Evolutionary conservation across 2,797 vertebrate species (phyloP), one percentile per base, ranked within the genome.

Genomic region (Xyrichtys novacula): DNA sequence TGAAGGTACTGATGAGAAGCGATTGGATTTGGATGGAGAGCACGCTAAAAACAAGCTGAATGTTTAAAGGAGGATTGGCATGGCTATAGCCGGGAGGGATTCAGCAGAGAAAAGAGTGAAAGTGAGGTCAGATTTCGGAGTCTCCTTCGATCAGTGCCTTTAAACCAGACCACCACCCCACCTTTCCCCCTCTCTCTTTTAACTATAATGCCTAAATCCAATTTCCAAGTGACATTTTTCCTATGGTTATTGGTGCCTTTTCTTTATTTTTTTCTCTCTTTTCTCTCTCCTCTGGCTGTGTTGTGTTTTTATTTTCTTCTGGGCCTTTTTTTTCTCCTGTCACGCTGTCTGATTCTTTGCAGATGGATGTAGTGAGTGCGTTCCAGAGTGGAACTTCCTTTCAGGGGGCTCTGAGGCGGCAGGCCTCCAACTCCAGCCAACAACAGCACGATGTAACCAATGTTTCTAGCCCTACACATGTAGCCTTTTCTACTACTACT

Each of bases 391-490:
- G 97, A 97, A 96, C 95, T 96, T 97, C 98, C 96, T 98, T 99
- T 97, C 98, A 99, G 98, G 98, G 96, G 95, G 96, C 96, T 95
- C 96, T 98, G 93, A 98, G 98, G 97, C 97, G 98, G 91, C 98
- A 99, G 96, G 96, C 98, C 94, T 99, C 98, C 96, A 98, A 97
- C 97, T 95, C 95, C 97, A 99, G 98, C 97, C 98, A 99, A 94
- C 98, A 98, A 95, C 98, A 99, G 95, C 98, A 98, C 96, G 97
- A 99, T 99, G 98, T 99, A 99, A 99, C 98, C 97, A 97, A 99
- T 98, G 97, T 99, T 98, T 99, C 98, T 99, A 99, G 97, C 97
- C 98, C 98, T 98, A 96, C 97, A 97, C 98, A 99, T 99, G 98
- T 99, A 99, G 97, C 97, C 95, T 98, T 98, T 97, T 96, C 97